phyloP scores from a whole-genome alignment of 2,113 vertebrate genomes.

The Empidonax traillii region DNA sequence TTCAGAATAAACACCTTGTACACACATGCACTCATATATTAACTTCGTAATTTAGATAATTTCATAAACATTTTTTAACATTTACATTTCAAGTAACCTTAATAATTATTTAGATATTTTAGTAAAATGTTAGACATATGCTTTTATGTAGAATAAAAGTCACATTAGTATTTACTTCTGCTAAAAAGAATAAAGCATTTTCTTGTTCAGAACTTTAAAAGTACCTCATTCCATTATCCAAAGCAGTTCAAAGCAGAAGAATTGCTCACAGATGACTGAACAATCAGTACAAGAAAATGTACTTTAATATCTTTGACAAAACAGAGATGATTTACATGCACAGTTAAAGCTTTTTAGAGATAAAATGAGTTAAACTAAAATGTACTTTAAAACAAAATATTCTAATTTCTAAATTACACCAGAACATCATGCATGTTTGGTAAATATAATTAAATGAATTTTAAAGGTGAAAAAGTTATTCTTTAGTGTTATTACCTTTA shows the following conservation, averaged over 20 bases:
- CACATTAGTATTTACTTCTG: neutral
- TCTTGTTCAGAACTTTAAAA: neutral
- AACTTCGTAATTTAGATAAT: neutral
- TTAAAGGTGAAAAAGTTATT: neutral
- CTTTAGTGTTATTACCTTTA: neutral
- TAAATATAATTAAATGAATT: neutral
- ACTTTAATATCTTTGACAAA: constrained; percentile 21
- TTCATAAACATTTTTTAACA: neutral
- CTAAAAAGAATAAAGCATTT: neutral
- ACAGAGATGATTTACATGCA: neutral
- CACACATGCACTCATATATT: too few species aligned
- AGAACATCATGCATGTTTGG: neutral
- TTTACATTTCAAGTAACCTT: neutral
- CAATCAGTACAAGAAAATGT: constrained; percentile 35
- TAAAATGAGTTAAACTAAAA: neutral
- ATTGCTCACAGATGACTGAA: neutral
- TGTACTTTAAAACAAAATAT: neutral
- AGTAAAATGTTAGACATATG: neutral
- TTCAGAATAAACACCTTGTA: neutral
- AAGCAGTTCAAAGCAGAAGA: neutral
- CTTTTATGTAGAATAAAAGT: neutral
- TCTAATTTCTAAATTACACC: neutral
- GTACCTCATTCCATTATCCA: neutral
- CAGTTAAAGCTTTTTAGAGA: neutral
- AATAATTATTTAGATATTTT: neutral